These are phyloP conservation scores for Pasiphila rectangulata DNA, from an alignment of 2,888 invertebrate species.

Conservation along the genomic window DNA sequence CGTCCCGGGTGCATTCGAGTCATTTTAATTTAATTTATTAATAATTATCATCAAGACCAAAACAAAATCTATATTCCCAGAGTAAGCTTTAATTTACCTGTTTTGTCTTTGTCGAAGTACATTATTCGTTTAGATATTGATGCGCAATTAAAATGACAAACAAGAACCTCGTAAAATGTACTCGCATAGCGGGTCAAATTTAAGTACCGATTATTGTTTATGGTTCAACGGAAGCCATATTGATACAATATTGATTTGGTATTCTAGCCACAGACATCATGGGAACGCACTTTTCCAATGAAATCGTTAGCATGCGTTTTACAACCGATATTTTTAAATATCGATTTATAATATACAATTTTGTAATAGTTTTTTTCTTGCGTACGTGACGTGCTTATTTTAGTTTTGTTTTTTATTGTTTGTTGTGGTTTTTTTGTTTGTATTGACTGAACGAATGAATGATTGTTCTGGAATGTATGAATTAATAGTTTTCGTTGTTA, in stretches of 20 bases:
- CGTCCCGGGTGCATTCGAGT: too few species aligned
- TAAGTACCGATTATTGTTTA: slow-evolving; percentile 8
- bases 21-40: too few species aligned
- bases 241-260: slow-evolving; percentile 8
- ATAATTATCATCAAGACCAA: too few species aligned
- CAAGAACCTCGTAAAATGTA: not conserved
- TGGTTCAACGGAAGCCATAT: not conserved
- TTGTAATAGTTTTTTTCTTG: slow-evolving; percentile 26
- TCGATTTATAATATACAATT: slow-evolving; percentile 31
- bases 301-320: slow-evolving; percentile 13
- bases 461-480: too few species aligned
- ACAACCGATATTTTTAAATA: slow-evolving; percentile 26
- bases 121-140: too few species aligned
- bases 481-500: too few species aligned
- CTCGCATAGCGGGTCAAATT: not conserved
- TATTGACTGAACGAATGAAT: too few species aligned
- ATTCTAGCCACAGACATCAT: slow-evolving; percentile 7
- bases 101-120: too few species aligned
- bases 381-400: slow-evolving; percentile 23
- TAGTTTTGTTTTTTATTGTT: slow-evolving; percentile 27
- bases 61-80: too few species aligned
- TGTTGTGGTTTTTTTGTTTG: slow-evolving; percentile 24
- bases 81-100: too few species aligned
- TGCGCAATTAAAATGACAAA: not conserved
- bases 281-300: slow-evolving; percentile 4